These are phyloP conservation scores for Apotomis turbidana DNA, from an alignment of 2,888 invertebrate species.

Conservation along the genomic window DNA sequence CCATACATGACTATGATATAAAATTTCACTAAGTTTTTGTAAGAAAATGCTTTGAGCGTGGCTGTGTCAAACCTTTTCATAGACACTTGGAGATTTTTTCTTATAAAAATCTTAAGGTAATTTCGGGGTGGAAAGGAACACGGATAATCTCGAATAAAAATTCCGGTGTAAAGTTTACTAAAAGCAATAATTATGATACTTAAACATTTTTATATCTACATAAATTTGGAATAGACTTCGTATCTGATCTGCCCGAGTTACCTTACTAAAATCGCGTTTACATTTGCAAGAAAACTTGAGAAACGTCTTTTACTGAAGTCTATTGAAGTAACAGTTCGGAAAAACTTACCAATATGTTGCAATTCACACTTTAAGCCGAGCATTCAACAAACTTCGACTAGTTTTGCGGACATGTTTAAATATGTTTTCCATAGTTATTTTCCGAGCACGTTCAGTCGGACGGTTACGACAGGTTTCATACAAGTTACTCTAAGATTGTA, in stretches of 20 bases:
- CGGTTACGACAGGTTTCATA: background rate
- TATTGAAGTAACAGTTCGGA: background rate
- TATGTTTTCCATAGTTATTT: background rate
- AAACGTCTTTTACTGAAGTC: background rate
- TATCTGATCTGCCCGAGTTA: background rate
- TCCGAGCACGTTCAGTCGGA: background rate
- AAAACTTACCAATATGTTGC: background rate
- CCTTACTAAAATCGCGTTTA: background rate
- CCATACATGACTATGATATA: background rate
- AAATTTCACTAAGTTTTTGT: background rate
- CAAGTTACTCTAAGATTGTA: background rate
- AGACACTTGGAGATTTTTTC: too few species aligned
- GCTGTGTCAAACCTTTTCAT: background rate
- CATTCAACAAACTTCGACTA: background rate
- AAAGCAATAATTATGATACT: constrained; percentile 4
- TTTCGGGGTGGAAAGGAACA: background rate
- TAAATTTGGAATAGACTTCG: background rate
- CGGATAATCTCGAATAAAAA: background rate
- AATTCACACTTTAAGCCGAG: background rate
- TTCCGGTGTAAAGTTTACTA: background rate
- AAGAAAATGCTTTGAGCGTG: constrained; percentile 1
- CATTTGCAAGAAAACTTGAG: background rate
- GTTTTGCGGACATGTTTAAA: background rate
- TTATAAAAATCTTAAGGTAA: background rate
- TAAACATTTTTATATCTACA: background rate